A percentile compares a stretch with the other conserved stretches of the same genome.
Evolutionary conservation across 2,888 invertebrate genomes (phyloP).

Genomic region (Liposcelis brunnea): DNA sequence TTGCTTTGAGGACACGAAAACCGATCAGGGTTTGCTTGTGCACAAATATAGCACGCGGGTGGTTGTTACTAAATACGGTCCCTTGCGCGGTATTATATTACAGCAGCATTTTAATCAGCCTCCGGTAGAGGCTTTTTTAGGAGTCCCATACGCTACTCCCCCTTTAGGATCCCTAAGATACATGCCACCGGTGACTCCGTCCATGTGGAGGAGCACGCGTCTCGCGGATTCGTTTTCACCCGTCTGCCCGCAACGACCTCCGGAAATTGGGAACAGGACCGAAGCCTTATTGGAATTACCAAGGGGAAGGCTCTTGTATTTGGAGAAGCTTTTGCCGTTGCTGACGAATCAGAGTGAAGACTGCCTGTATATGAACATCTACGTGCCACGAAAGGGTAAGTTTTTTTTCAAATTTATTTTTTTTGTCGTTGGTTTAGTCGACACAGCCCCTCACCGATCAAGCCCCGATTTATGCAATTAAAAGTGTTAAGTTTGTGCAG

Average conservation of each 20-base stretch:
- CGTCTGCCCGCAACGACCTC: constrained; percentile 69
- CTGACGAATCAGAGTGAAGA: constrained; percentile 91
- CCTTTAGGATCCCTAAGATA: constrained; percentile 80
- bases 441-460: no score
- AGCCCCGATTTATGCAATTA: no score
- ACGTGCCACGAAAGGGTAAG: constrained; percentile 68
- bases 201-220: constrained; percentile 67
- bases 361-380: constrained; percentile 93
- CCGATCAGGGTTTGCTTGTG: constrained; percentile 29
- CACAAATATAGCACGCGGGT: constrained; percentile 69
- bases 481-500: no score
- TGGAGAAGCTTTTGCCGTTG: constrained; percentile 66
- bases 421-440: no score
- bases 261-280: constrained; percentile 31
- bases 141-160: constrained; percentile 86
- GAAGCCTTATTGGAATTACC: constrained; percentile 52
- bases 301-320: constrained; percentile 63
- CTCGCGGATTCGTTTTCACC: constrained; percentile 66
- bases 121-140: constrained; percentile 78
- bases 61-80: constrained; percentile 79
- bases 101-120: constrained; percentile 43
- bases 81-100: constrained; percentile 67
- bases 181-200: constrained; percentile 88
- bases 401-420: constrained; percentile 13
- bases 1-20: background rate